phyloP scores from a whole-genome alignment of 2,113 vertebrate species.

The Ictalurus furcatus region DNA sequence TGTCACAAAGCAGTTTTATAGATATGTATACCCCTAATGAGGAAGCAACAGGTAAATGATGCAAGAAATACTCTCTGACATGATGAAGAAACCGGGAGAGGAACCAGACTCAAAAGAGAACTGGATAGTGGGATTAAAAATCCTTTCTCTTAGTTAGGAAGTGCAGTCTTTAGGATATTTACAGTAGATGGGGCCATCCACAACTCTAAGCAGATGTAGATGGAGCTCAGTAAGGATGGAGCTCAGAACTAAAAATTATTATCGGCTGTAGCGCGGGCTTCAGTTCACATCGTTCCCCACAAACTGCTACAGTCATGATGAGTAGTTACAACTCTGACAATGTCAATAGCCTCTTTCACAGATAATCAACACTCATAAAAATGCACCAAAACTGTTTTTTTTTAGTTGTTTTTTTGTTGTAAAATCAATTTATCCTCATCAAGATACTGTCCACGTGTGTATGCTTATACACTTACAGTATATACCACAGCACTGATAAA shows the following conservation, averaged over 20 bases:
- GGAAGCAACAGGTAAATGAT: not conserved
- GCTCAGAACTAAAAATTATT: not conserved
- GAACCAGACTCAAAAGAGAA: not conserved
- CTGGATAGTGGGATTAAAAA: not conserved
- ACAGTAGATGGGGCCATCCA: not conserved
- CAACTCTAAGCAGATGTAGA: not conserved
- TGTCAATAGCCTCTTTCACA: slow-evolving; percentile 38
- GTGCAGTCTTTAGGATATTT: no score
- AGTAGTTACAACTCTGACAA: slow-evolving; percentile 42
- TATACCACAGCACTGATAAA: not conserved
- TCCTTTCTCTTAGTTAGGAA: no score
- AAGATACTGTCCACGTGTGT: no score
- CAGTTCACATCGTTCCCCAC: not conserved
- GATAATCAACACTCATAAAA: slow-evolving; percentile 30
- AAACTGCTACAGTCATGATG: not conserved
- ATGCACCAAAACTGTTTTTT: no score
- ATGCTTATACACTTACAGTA: no score
- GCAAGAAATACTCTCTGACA: not conserved
- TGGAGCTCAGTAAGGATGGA: not conserved
- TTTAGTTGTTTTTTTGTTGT: no score
- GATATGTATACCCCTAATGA: not conserved
- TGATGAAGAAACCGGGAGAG: not conserved
- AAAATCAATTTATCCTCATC: no score
- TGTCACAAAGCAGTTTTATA: not conserved
- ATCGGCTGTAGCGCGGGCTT: not conserved